Evolutionary conservation across 2,888 invertebrate genomes (phyloP).

Genomic region (Xanthia icteritia): DNA sequence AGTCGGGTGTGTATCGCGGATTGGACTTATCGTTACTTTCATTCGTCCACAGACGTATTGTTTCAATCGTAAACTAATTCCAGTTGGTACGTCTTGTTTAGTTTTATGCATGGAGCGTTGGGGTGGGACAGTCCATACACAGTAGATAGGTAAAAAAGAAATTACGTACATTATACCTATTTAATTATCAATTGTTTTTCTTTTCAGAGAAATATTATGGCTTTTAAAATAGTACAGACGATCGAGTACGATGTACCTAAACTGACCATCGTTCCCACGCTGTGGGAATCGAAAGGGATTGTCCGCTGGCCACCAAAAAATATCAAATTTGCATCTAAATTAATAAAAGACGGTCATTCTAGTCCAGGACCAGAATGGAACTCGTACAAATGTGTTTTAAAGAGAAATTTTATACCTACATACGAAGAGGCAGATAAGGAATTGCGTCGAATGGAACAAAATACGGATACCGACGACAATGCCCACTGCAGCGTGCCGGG

Average conservation of each 20-base stretch:
- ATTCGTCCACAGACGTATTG: slow-evolving; percentile 26
- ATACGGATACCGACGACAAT: slow-evolving; percentile 28
- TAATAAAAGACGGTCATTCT: slow-evolving; percentile 39
- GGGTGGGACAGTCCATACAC: slow-evolving; percentile 18
- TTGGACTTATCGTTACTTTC: slow-evolving; percentile 6
- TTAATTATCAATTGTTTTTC: slow-evolving; percentile 25
- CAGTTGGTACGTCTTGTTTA: slow-evolving; percentile 19
- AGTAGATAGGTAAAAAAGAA: slow-evolving; percentile 24
- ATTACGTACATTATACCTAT: slow-evolving; percentile 5
- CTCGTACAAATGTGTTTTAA: slow-evolving; percentile 32
- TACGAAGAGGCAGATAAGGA: slow-evolving; percentile 24
- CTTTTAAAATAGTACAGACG: slow-evolving; percentile 23
- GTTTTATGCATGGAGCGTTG: slow-evolving; percentile 21
- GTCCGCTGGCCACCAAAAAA: slow-evolving; percentile 24
- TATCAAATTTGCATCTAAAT: slow-evolving; percentile 30
- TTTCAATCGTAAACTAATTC: slow-evolving; percentile 18
- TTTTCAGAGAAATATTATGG: slow-evolving; percentile 22
- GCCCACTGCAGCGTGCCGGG: slow-evolving; percentile 17
- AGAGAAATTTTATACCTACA: slow-evolving; percentile 35
- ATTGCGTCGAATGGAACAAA: slow-evolving; percentile 21
- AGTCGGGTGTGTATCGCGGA: slow-evolving; percentile 20
- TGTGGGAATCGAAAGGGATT: slow-evolving; percentile 17
- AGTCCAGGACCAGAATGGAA: slow-evolving; percentile 40
- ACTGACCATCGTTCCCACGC: slow-evolving; percentile 11
- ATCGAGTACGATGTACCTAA: slow-evolving; percentile 25